Percentiles rank a stretch among this genome's conserved stretches.
Evolutionary conservation across 2,797 vertebrate species (phyloP).

Genomic region (Odontamblyopus rebecca): DNA sequence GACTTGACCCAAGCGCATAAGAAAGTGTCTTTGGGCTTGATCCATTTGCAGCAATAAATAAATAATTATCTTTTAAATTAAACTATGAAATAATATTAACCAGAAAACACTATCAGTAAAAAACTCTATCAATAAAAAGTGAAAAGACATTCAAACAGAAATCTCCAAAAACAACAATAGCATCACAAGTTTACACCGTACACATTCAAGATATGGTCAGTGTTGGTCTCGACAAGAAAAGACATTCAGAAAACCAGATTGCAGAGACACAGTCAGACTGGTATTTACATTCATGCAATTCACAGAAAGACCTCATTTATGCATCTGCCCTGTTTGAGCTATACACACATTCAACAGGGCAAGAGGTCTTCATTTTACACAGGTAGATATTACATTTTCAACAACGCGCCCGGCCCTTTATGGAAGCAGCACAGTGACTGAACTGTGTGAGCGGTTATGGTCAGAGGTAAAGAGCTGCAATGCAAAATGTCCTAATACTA

Average conservation of each 20-base stretch:
- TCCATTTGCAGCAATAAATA: slow-evolving; percentile 13
- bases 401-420: slow-evolving; percentile 20
- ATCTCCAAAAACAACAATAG: background rate
- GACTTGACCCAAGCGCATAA: background rate
- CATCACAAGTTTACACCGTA: slow-evolving; percentile 27
- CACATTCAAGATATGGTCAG: slow-evolving; percentile 52
- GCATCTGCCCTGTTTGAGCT: slow-evolving; percentile 16
- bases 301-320: slow-evolving; percentile 56
- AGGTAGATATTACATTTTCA: slow-evolving; percentile 58
- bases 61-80: background rate
- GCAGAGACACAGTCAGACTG: slow-evolving; percentile 49
- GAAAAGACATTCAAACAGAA: slow-evolving; percentile 7
- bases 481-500: slow-evolving; percentile 11
- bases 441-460: slow-evolving; percentile 23
- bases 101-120: slow-evolving; percentile 3
- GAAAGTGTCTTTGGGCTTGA: background rate
- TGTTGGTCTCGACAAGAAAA: slow-evolving; percentile 39
- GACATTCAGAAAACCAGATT: slow-evolving; percentile 56
- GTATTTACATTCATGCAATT: slow-evolving; percentile 67
- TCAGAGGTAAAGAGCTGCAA: slow-evolving; percentile 31
- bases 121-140: background rate
- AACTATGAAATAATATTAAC: background rate
- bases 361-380: slow-evolving; percentile 58
- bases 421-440: slow-evolving; percentile 59
- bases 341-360: slow-evolving; percentile 50